These are phyloP conservation scores for Eolophus roseicapilla DNA, from an alignment of 2,113 vertebrate species.

Conservation along the genomic window DNA sequence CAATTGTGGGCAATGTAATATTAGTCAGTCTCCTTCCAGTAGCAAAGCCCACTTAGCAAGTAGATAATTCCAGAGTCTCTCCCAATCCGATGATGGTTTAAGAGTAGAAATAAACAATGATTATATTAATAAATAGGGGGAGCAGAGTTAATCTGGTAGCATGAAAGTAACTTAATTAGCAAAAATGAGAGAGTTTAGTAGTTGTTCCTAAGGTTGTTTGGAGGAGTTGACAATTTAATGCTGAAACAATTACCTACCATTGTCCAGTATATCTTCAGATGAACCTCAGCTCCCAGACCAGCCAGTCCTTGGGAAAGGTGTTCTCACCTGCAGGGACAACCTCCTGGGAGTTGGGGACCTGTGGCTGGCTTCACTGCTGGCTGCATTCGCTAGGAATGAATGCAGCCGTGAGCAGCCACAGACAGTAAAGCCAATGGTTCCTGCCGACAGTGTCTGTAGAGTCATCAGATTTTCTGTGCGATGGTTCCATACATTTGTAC, in stretches of 20 bases:
- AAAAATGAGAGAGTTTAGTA: neutral
- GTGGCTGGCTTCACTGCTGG: slow-evolving; percentile 69
- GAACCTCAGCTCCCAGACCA: neutral
- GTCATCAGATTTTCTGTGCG: slow-evolving; percentile 87
- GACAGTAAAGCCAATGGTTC: slow-evolving; percentile 84
- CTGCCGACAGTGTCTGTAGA: slow-evolving; percentile 94
- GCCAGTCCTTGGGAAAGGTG: neutral
- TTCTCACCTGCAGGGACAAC: neutral
- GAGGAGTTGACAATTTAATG: neutral
- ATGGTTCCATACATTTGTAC: slow-evolving; percentile 87
- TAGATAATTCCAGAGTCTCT: neutral
- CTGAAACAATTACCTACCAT: accelerated
- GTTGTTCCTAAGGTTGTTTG: neutral
- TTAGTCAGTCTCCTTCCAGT: neutral
- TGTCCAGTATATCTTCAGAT: accelerated
- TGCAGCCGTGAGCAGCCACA: slow-evolving; percentile 77
- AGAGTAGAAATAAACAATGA: neutral
- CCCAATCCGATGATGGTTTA: neutral
- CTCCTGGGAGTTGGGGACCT: neutral
- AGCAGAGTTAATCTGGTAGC: neutral
- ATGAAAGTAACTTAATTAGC: neutral
- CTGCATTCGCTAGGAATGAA: slow-evolving; percentile 77
- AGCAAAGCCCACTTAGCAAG: neutral
- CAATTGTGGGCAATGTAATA: accelerated
- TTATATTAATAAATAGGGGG: neutral